Base-by-base conservation (phyloP, 2,797 vertebrate species). In the Champsocephalus esox region DNA sequence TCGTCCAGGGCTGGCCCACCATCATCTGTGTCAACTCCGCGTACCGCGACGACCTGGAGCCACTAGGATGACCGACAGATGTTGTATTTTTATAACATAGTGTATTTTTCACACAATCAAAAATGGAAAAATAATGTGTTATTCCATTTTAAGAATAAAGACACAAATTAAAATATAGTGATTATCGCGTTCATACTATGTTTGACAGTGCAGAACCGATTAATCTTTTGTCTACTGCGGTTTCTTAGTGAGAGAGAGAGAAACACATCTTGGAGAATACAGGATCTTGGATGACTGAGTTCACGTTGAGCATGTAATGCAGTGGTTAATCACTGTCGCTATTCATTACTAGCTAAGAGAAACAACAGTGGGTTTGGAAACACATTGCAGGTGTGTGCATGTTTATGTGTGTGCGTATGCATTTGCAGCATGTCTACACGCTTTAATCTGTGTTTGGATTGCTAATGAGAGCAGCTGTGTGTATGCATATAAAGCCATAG, bases 401-500 rank as follows among this genome's bases (percentile, higher is more conserved):
- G 52, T 38, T 24, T 50, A 49, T 28, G 13, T 63, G 44, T 60
- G 54, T 16, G 28, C 57, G 11, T 3, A 52, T 54, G 21, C 14
- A 38, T 61, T 49, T 54, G 7, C 24, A 66, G 41, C 28, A 19
- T 66, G 49, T 73, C 32, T 59, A 9, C 52, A 77, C 7, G 6
- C 41, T 70, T 73, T 54, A 59, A 70, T 74, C 45, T 73, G 61
- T 70, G 55, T 84, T 83, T 79, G 21, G 13, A 51, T 75, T 67
- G 63, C 58, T 80, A 77, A 65, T 72, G 21, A 65, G 38, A 69
- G 55, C 74, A 83, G 69, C 66, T 85, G 64, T 13, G 17, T 67
- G 43, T 45, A 49, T 4, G 56, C n/a, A 66, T 65, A 52, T 68
- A 17, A 2, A 74, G 44, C 3, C 13, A 55, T 11, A 24, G 24